These are phyloP conservation scores for Trinorchestia longiramus DNA, from an alignment of 1,140 invertebrate species.

Conservation along the genomic window DNA sequence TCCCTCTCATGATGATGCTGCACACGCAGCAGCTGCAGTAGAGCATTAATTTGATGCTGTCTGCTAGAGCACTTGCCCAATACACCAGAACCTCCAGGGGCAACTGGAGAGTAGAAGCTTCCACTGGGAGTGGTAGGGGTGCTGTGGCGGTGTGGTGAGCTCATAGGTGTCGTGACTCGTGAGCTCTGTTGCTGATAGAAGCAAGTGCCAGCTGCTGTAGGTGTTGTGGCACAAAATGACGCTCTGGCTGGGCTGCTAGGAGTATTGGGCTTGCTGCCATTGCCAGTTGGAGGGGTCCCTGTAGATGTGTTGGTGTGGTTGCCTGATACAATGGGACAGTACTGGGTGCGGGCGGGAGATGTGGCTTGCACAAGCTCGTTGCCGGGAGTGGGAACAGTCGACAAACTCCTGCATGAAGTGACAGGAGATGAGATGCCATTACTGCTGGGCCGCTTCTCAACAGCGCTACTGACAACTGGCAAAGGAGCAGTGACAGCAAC, in stretches of 20 bases:
- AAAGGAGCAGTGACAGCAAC: slow-evolving; percentile 28
- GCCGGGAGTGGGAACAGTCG: neutral
- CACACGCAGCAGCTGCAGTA: slow-evolving; percentile 36
- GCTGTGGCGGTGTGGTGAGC: slow-evolving; percentile 40
- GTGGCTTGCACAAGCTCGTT: neutral
- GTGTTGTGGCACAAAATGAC: slow-evolving; percentile 4
- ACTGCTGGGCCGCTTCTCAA: neutral
- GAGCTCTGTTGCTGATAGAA: slow-evolving; percentile 33
- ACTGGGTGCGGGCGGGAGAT: neutral
- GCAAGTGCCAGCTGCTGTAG: neutral
- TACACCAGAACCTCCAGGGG: neutral
- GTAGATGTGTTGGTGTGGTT: neutral
- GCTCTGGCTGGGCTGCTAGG: slow-evolving; percentile 31
- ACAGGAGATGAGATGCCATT: neutral
- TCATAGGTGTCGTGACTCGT: slow-evolving; percentile 30
- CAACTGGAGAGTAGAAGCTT: slow-evolving; percentile 4
- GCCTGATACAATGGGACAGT: neutral
- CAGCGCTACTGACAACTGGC: neutral
- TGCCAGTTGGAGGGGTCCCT: neutral
- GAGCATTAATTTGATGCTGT: slow-evolving; percentile 29
- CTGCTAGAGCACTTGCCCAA: slow-evolving; percentile 36
- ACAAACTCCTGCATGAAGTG: neutral
- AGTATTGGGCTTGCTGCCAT: slow-evolving; percentile 42
- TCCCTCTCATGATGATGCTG: slow-evolving; percentile 45
- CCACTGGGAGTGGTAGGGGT: slow-evolving; percentile 47